Evolutionary conservation across 2,797 vertebrate genomes (phyloP).

Genomic region (Scarus forsteni): DNA sequence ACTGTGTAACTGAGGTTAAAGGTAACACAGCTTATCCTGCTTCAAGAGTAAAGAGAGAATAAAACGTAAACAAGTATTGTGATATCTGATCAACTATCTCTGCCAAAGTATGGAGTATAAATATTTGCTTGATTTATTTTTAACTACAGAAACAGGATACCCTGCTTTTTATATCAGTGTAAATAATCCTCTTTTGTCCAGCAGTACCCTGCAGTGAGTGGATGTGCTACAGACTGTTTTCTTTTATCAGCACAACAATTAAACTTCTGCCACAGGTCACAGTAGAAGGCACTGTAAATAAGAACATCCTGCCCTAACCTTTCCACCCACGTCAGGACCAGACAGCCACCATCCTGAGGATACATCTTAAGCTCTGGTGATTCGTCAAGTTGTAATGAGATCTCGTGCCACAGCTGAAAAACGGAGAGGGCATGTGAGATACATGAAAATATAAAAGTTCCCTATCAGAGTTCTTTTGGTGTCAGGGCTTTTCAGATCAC

Average conservation of each 20-base stretch:
- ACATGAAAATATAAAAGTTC: conserved; percentile 36
- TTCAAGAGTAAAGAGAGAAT: conserved; percentile 30
- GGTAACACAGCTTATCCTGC: conserved; percentile 58
- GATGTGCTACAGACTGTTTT: conserved; percentile 80
- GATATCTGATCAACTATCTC: conserved; percentile 55
- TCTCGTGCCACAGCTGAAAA: conserved; percentile 23
- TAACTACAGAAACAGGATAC: conserved; percentile 80
- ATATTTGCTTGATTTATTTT: conserved; percentile 78
- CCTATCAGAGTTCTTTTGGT: not conserved
- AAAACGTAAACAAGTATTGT: conserved; percentile 58
- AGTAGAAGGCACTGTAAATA: conserved; percentile 66
- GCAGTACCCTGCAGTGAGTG: conserved; percentile 69
- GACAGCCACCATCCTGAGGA: conserved; percentile 30
- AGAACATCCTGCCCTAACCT: conserved; percentile 79
- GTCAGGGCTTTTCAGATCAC: conserved; percentile 7
- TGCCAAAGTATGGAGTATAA: conserved; percentile 55
- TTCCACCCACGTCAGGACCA: conserved; percentile 46
- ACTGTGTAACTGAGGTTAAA: conserved; percentile 55
- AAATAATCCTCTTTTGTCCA: conserved; percentile 79
- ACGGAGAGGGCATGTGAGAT: conserved; percentile 29
- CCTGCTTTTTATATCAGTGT: conserved; percentile 81
- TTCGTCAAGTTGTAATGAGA: not conserved
- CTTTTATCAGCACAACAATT: conserved; percentile 74
- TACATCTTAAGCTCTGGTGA: not conserved
- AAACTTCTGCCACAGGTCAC: conserved; percentile 51